Percentiles rank a stretch among this genome's conserved stretches.
Conservation (phyloP, 2,113 vertebrate species). For the Dasypus novemcinctus region DNA sequence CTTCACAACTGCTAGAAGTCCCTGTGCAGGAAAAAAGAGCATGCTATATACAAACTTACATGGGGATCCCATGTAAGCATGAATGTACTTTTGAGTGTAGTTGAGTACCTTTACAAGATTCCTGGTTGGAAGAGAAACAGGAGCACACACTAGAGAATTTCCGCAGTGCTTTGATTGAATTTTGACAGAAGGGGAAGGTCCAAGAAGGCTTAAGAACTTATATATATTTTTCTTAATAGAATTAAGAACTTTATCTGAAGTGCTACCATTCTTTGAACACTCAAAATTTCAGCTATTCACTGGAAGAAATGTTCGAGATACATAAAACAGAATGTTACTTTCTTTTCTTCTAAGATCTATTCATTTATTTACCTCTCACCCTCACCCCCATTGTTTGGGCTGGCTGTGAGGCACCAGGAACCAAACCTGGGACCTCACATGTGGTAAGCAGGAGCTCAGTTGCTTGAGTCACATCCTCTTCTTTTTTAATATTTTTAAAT, state of each 20-base stretch:
- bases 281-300: constrained; percentile 90
- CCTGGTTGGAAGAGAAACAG: constrained; percentile 92
- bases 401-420: too few species aligned
- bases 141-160: constrained; percentile 92
- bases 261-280: constrained; percentile 91
- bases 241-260: constrained; percentile 92
- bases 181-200: constrained; percentile 91
- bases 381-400: too few species aligned
- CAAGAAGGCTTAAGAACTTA: constrained; percentile 92
- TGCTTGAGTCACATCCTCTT: too few species aligned
- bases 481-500: too few species aligned
- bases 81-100: constrained; percentile 87
- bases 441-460: too few species aligned
- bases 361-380: too few species aligned
- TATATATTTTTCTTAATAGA: constrained; percentile 97
- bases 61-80: constrained; percentile 90
- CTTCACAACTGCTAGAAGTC: constrained; percentile 86
- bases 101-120: constrained; percentile 81
- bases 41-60: constrained; percentile 85
- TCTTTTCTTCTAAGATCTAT: too few species aligned
- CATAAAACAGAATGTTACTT: too few species aligned
- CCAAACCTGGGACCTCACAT: too few species aligned
- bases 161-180: constrained; percentile 91
- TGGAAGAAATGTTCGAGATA: constrained; percentile 84
- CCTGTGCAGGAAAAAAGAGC: constrained; percentile 90